Base-by-base conservation (phyloP, 2,888 invertebrate genomes). In the Parochlus steinenii region DNA sequence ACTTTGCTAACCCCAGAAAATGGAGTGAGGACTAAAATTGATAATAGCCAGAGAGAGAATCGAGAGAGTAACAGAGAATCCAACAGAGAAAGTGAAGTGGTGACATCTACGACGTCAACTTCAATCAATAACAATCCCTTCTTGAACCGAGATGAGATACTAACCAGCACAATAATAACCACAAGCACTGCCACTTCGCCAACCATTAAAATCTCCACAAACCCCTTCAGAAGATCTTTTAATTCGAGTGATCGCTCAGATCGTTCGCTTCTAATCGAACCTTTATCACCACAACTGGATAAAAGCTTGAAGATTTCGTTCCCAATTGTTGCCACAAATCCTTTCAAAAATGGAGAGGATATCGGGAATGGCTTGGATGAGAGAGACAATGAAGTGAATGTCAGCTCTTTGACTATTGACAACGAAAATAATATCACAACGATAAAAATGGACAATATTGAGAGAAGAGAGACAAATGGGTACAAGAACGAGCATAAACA, bases 141-240 rank as follows among this genome's bases (percentile, higher is more conserved):
- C 16, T 20, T 29, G 14, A 5, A 11, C 24, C 24, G 5, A 24
- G 31, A 30, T 16, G 30, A 37, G 7, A 37, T 31, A 20, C 26
- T 37, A 19, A 37, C 25, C 7, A 37, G 18, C 6, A 26, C 26
- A 24, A 33, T 33, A 5, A 24, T 25, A 15, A 25, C 19, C 6
- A 25, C 5, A 12, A 15, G 18, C 14, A 19, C 32, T 3, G 15
- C 26, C 3, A 29, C 25, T n/a, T 18, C 31, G 6, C 20, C 22
- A 14, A 32, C 28, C 12, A 36, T 22, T n/a, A 28, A 32, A 32
- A 32, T 18, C 8, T 32, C 39, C 10, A 41, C 41, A 15, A 41
- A 41, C 34, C 41, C 41, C 28, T 41, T 41, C 26, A 37, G 28
- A 8, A 32, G 20, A 14, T 31, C 34, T 10, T 29, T 29, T 24